Percentiles rank a stretch among this genome's conserved stretches.
Conservation (phyloP, 92 coral and sea anemone species). For the Isaurus tuberculatus region DNA sequence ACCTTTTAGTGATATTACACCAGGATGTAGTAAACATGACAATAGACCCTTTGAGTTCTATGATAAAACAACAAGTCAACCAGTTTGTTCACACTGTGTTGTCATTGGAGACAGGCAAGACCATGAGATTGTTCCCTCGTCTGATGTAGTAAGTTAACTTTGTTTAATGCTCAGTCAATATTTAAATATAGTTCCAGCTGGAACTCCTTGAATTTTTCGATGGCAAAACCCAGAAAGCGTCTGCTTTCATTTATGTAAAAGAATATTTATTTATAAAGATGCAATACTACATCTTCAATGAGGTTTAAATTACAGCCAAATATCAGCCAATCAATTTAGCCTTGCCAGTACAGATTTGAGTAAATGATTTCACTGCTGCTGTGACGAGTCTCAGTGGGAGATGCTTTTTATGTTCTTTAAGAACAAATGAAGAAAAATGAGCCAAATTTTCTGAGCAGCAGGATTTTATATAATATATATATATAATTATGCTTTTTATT, state of each 20-base stretch:
- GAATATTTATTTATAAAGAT: too few species aligned
- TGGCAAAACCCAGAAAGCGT: too few species aligned
- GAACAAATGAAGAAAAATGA: conserved; percentile 34
- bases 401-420: conserved; percentile 39
- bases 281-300: too few species aligned
- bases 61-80: conserved; percentile 79
- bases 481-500: too few species aligned
- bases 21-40: conserved; percentile 81
- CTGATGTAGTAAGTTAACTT: conserved; percentile 68
- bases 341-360: background rate
- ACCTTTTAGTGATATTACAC: conserved; percentile 3
- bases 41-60: conserved; percentile 88
- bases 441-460: conserved; percentile 26
- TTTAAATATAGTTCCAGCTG: too few species aligned
- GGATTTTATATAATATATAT: too few species aligned
- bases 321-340: background rate
- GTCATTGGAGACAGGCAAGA: conserved; percentile 78
- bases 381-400: conserved; percentile 38
- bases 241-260: too few species aligned
- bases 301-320: too few species aligned
- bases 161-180: too few species aligned
- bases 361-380: background rate
- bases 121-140: conserved; percentile 75
- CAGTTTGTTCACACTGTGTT: conserved; percentile 94
- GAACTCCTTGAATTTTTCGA: too few species aligned